Percentiles rank a stretch among this genome's conserved stretches.
Evolutionary conservation across 2,888 invertebrate genomes (phyloP).

Genomic region (Andrena marginata): DNA sequence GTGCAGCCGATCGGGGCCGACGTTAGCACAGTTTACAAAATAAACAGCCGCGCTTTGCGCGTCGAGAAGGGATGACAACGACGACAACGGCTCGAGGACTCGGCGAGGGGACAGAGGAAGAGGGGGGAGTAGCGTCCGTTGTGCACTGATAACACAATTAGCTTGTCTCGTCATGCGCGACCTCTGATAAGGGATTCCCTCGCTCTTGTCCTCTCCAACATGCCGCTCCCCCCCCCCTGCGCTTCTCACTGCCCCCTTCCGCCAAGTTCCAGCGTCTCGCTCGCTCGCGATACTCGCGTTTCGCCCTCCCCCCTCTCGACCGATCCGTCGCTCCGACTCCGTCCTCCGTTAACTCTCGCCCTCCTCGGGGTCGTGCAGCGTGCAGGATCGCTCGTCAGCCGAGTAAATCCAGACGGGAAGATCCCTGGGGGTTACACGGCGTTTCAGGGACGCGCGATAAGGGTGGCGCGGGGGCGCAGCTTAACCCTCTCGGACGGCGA

Average conservation of each 20-base stretch:
- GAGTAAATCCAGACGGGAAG: slow-evolving; percentile 70
- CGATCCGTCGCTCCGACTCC: too few relatives aligned
- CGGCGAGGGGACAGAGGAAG: slow-evolving; percentile 30
- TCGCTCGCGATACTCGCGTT: too few relatives aligned
- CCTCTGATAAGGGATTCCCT: slow-evolving; percentile 77
- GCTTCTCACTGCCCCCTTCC: slow-evolving; percentile 15
- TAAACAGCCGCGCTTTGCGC: slow-evolving; percentile 57
- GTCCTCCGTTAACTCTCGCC: slow-evolving; percentile 22
- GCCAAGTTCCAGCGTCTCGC: too few relatives aligned
- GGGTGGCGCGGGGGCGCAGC: slow-evolving; percentile 62
- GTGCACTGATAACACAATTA: slow-evolving; percentile 80
- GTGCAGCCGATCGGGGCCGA: slow-evolving; percentile 20
- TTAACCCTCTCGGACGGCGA: slow-evolving; percentile 75
- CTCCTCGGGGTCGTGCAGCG: slow-evolving; percentile 36
- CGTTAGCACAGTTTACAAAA: slow-evolving; percentile 64
- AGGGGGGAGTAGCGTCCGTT: slow-evolving; percentile 68
- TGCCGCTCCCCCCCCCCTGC: slow-evolving; percentile 21
- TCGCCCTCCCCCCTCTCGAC: too few relatives aligned
- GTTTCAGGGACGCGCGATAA: slow-evolving; percentile 75
- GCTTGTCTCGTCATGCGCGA: slow-evolving; percentile 80
- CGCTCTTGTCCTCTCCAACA: slow-evolving; percentile 44
- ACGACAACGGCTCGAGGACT: slow-evolving; percentile 20
- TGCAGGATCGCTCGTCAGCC: slow-evolving; percentile 65
- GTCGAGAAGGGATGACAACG: slow-evolving; percentile 34
- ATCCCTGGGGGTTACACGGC: slow-evolving; percentile 70